phyloP scores from a whole-genome alignment of 92 coral and sea anemone genomes.

The Pocillopora grandis region DNA sequence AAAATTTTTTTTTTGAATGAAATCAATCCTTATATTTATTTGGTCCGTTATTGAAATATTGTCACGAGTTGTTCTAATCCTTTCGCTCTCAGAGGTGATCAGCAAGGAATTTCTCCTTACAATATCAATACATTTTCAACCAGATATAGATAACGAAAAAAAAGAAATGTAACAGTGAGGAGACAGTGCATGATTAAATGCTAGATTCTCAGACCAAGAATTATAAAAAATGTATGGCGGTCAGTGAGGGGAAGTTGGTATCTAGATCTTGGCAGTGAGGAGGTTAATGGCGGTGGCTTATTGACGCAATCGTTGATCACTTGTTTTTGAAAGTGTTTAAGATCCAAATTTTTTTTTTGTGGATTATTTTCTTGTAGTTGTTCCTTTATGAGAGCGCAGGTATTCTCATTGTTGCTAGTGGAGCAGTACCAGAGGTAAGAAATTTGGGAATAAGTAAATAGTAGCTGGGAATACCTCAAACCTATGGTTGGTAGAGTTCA shows the following conservation, averaged over 20 bases:
- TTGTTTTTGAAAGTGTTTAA: neutral
- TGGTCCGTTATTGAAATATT: neutral
- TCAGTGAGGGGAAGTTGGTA: too few relatives aligned
- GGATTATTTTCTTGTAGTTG: slow-evolving; percentile 39
- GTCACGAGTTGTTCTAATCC: neutral
- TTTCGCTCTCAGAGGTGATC: too few relatives aligned
- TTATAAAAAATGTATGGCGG: too few relatives aligned
- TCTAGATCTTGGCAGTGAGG: too few relatives aligned
- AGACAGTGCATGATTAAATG: too few relatives aligned
- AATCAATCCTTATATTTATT: neutral
- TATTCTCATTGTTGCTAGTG: slow-evolving; percentile 87
- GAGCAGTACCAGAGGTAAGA: slow-evolving; percentile 87
- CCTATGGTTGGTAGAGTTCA: neutral
- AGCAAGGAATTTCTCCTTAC: too few relatives aligned
- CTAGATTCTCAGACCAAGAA: too few relatives aligned
- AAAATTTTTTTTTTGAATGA: neutral
- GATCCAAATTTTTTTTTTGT: neutral
- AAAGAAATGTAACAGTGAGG: too few relatives aligned
- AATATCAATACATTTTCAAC: too few relatives aligned
- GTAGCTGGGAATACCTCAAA: neutral
- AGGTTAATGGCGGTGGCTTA: too few relatives aligned
- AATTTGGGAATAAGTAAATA: too few relatives aligned
- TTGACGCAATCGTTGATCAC: neutral
- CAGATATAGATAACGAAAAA: too few relatives aligned
- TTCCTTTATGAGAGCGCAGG: slow-evolving; percentile 98